A percentile compares a stretch with the other conserved stretches of the same genome.
These are phyloP conservation scores for Limosa lapponica DNA, from an alignment of 2,797 vertebrate species.

Conservation along the genomic window DNA sequence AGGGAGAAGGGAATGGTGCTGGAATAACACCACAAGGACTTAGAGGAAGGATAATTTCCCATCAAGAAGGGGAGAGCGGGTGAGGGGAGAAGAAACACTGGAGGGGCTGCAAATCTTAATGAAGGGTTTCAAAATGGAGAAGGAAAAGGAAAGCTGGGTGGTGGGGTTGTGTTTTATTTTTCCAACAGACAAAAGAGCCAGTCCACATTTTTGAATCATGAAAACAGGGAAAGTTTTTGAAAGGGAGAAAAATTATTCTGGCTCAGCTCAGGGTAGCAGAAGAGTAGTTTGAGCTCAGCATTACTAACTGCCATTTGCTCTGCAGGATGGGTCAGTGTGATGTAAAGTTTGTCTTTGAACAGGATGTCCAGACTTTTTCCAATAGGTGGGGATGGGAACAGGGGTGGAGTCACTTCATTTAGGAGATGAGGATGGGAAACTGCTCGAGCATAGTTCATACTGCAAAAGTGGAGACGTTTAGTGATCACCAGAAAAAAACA, in stretches of 20 bases:
- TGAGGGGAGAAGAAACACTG: background rate
- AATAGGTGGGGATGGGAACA: background rate
- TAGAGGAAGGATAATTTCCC: background rate
- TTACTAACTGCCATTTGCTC: background rate
- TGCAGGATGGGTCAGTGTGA: background rate
- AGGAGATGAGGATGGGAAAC: background rate
- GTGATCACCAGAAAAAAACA: background rate
- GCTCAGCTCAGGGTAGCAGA: background rate
- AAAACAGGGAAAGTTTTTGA: background rate
- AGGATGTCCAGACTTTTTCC: background rate
- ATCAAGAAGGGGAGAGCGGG: background rate
- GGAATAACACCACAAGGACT: background rate
- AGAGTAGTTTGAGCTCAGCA: background rate
- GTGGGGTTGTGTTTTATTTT: background rate
- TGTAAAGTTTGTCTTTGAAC: background rate
- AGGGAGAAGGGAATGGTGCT: background rate
- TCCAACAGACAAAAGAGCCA: background rate
- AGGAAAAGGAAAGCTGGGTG: background rate
- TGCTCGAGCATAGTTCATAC: background rate
- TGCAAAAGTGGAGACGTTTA: slow-evolving; percentile 1
- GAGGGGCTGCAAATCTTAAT: background rate
- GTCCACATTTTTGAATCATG: background rate
- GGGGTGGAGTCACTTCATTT: background rate
- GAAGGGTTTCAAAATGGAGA: background rate
- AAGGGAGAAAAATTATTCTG: background rate